Evolutionary conservation across 2,888 invertebrate species (phyloP), one percentile per base, ranked within the genome.

Genomic region (Tachina grossa): DNA sequence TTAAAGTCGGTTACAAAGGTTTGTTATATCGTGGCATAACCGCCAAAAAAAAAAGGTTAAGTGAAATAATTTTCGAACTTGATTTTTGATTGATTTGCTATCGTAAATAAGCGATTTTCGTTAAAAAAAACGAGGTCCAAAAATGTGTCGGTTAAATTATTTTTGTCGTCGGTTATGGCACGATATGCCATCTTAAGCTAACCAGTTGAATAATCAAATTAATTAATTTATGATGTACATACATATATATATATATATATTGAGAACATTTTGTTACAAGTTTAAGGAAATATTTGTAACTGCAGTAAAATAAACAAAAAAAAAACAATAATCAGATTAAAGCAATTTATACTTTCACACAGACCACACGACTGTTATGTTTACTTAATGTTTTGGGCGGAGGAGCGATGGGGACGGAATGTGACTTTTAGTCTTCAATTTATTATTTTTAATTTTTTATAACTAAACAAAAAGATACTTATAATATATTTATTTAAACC

Each of bases 371-470:
- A 4, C 1, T 19, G 22, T 11, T 8, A 19, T 19, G 6, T 16
- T 39, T 51, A 10, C 16, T 39, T 0, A 31, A 31, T 31, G 31
- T 5, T 31, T 31, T 31, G 16, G 14, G 9, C 11, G 59, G 1
- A 8, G 13, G 5, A 13, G 11, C n/a, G 19, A 13, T 6, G 31
- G 8, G 8, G 31, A n/a, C 2, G n/a, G 16, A n/a, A 59, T 31
- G 16, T 66, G 47, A 51, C 63, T 57, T 81, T 63, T 72, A 63
- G 61, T 79, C 79, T 79, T 55, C 31, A 55, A 75, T 68, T 79
- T 79, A 61, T 74, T 69, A 22, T 51, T 65, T 83, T 43, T 59
- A 47, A 69, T 84, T 84, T 72, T 78, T 66, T 19, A 16, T 68
- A 61, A 61, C 71, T 45, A 41, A 68, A 63, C 39, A 51, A 77